Percentiles rank a stretch among this genome's conserved stretches.
These are phyloP conservation scores for Ctenochaetus hawaiiensis DNA, from an alignment of 2,797 vertebrate species.

Conservation along the genomic window DNA sequence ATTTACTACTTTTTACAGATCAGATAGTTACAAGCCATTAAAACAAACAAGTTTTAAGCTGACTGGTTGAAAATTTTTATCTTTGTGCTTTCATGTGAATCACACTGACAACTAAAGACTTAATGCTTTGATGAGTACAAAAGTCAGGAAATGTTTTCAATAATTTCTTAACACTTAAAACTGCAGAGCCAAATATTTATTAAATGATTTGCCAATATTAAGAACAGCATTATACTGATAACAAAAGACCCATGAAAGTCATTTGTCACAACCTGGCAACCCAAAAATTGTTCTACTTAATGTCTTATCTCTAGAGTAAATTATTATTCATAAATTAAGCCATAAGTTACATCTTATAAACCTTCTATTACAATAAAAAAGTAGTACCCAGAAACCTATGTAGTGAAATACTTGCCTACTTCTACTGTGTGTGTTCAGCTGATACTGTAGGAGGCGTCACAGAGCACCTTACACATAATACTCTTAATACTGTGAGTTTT, in stretches of 20 bases:
- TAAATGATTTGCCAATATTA: not conserved
- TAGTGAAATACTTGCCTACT: not conserved
- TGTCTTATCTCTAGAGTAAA: not conserved
- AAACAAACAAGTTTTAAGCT: not conserved
- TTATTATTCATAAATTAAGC: not conserved
- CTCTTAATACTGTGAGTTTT: constrained; percentile 9
- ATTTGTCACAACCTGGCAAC: not conserved
- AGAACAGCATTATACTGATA: too few relatives aligned
- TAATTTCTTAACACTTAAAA: not conserved
- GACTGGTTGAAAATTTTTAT: not conserved
- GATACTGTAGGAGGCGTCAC: constrained; percentile 24
- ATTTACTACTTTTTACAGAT: not conserved
- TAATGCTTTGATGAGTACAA: too few relatives aligned
- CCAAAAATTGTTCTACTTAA: not conserved
- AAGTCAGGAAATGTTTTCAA: not conserved
- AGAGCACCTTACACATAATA: constrained; percentile 25
- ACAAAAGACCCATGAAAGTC: not conserved
- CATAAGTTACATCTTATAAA: not conserved
- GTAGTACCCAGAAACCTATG: not conserved
- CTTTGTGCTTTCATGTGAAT: not conserved
- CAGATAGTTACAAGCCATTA: not conserved
- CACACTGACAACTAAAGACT: too few relatives aligned
- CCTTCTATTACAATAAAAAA: not conserved
- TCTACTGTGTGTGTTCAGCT: not conserved
- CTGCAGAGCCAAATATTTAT: not conserved